Base-by-base conservation (phyloP, 2,797 vertebrate genomes). In the Darevskia nairensis region DNA sequence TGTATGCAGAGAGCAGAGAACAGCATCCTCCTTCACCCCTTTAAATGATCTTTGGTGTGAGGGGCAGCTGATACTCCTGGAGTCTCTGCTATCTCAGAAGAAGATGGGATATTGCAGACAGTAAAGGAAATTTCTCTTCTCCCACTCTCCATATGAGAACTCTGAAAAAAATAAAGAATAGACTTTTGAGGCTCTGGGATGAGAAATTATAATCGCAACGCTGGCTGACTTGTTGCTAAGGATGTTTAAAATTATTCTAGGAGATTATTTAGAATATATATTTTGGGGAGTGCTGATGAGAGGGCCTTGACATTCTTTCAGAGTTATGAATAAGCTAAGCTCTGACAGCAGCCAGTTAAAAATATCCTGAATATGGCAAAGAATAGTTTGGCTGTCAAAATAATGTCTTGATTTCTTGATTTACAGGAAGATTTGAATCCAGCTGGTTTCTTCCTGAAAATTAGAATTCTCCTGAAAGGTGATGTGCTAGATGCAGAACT, bases 391-490 rank as follows among this genome's bases (percentile, higher is more conserved):
- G 39, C 85, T 95, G 82, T 92, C 71, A 86, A 92, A 90, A 17
- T 94, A 92, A 95, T 92, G 86, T 85, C 35, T 32, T 91, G 94
- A n/a, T 91, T 93, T 94, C 68, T 83, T 88, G 50, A 91, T 95
- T 89, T 94, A 82, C 94, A 99, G 98, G 98, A 98, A 94, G 92
- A 95, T 90, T 91, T 97, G 80, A 97, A 97, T 81, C 95, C 96
- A 86, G 95, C 95, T 91, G 99, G 99, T 3, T 87, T 98, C 94
- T 98, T 97, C 96, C 94, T 99, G 93, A 98, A 98, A 96, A 96
- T 98, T 90, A 97, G 96, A 96, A 98, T 99, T 92, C 97, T 99
- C 92, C 94, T 98, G 95, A 97, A 92, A 95, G 96, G 96, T 55
- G 89, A 91, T 85, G 95, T 94, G 82, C 88, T 96, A 85, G 98